Evolutionary conservation across 2,113 vertebrate genomes (phyloP).

Genomic region (Halichoeres trimaculatus): DNA sequence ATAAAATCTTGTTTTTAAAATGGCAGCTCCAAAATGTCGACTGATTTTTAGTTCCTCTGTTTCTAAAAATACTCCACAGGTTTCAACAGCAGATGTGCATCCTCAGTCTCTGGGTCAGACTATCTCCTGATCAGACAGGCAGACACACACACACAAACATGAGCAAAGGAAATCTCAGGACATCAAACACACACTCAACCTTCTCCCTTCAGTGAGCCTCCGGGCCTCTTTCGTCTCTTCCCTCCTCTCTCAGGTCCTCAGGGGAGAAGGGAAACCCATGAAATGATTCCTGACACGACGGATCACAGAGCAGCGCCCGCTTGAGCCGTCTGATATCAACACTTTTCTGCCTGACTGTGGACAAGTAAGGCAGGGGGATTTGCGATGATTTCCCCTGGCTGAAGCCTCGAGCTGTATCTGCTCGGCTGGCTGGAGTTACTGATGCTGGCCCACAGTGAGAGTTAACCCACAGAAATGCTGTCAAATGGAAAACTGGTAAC

Average conservation of each 20-base stretch:
- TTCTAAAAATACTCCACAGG: conserved; percentile 32
- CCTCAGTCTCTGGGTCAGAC: background rate
- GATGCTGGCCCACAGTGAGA: conserved; percentile 23
- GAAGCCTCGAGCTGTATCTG: conserved; percentile 38
- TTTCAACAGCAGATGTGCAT: conserved; percentile 4
- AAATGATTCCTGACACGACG: conserved; percentile 76
- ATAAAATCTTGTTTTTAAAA: conserved; percentile 17
- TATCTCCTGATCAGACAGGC: conserved; percentile 25
- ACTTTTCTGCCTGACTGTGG: conserved; percentile 71
- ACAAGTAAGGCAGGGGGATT: conserved; percentile 61
- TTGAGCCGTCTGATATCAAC: conserved; percentile 73
- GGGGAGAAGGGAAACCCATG: conserved; percentile 42
- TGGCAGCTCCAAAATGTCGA: background rate
- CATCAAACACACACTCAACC: conserved; percentile 4
- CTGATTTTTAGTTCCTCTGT: conserved; percentile 20
- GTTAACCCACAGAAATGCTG: conserved; percentile 43
- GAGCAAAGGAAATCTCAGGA: conserved; percentile 2
- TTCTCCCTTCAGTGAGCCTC: conserved; percentile 41
- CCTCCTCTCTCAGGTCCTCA: conserved; percentile 37
- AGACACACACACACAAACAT: background rate
- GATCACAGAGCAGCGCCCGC: conserved; percentile 65
- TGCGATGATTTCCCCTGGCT: conserved; percentile 69
- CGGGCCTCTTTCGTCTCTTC: conserved; percentile 43
- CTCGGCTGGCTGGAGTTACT: conserved; percentile 50
- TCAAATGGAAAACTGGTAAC: conserved; percentile 36